Evolutionary conservation across 1,140 invertebrate genomes (phyloP).

Genomic region (Portunus trituberculatus): DNA sequence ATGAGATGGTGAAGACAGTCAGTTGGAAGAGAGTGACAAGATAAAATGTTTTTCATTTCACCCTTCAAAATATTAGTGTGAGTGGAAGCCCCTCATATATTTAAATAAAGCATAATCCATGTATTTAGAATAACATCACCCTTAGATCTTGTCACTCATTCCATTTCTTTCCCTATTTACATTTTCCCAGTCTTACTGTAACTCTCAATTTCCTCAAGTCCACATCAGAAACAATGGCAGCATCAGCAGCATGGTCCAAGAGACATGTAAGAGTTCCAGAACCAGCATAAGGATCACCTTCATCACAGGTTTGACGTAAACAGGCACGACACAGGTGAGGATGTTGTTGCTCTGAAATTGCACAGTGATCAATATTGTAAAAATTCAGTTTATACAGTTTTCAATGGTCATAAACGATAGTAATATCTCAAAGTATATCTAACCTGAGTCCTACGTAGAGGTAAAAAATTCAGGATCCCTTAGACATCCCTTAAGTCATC

Average conservation of each 20-base stretch:
- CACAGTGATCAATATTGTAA: background rate
- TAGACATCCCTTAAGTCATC: background rate
- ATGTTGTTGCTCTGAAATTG: constrained; percentile 38
- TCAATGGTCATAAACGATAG: background rate
- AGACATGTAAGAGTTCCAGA: constrained; percentile 50
- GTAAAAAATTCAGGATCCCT: background rate
- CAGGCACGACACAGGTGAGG: constrained; percentile 53
- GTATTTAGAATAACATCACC: too few species aligned
- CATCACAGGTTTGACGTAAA: constrained; percentile 50
- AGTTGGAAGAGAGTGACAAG: too few species aligned
- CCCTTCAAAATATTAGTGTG: too few species aligned
- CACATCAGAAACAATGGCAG: constrained; percentile 63
- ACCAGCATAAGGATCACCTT: constrained; percentile 51
- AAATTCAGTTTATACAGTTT: background rate
- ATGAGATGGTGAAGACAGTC: too few species aligned
- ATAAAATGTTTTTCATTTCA: too few species aligned
- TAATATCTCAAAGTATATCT: background rate
- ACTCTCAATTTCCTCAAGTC: constrained; percentile 38
- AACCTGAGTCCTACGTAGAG: background rate
- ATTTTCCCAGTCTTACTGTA: background rate
- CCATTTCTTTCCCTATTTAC: background rate
- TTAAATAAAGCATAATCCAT: too few species aligned
- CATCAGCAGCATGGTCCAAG: constrained; percentile 53
- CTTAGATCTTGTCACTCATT: too few species aligned
- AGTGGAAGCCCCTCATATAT: too few species aligned